Base-by-base conservation (phyloP, 2,797 vertebrate genomes). In the Galago senegalensis region DNA sequence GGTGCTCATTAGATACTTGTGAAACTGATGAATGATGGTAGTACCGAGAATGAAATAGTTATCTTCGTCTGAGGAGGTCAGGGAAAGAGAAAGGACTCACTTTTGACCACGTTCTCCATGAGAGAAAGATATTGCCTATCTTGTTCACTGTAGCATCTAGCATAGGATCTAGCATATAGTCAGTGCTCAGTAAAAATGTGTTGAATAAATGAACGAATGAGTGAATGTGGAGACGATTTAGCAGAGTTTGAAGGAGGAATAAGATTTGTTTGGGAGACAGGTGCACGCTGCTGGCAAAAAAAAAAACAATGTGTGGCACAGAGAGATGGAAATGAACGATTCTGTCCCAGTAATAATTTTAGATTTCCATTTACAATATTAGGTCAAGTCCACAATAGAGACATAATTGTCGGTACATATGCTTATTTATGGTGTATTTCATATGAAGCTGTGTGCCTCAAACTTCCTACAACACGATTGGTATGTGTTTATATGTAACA, bases 321-420 rank as follows among this genome's bases (percentile, higher is more conserved):
- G 12, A n/a, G 29, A 5, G 29, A 0, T 29, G 3, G 49, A 49
- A 60, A 56, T 65, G 1, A 3, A 0, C 16, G 25, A 81, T 17
- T 81, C 56, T 4, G 16, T 43, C 17, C 61, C 27, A 88, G 17
- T 3, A 34, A 12, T 67, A 89, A 37, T 69, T 79, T 84, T 76
- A 87, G 18, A 83, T 76, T 95, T 80, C 21, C 58, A 92, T 14
- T 53, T 92, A 60, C 92, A 49, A 12, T n/a, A n/a, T 10, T 72
- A 65, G 90, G 11, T 69, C 73, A 43, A 1, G 17, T 85, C 37
- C 34, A 92, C 4, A 43, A n/a, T 29, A 12, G 53, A 58, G 56
- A 67, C 10, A 23, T 63, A 27, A 49, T 23, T 53, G 60, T 34
- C 27, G 53, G n/a, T 58, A 20, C 14, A 37, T 56, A 49, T 53